Conservation (phyloP, 2,797 vertebrate species). For the Molossus alvarezi region DNA sequence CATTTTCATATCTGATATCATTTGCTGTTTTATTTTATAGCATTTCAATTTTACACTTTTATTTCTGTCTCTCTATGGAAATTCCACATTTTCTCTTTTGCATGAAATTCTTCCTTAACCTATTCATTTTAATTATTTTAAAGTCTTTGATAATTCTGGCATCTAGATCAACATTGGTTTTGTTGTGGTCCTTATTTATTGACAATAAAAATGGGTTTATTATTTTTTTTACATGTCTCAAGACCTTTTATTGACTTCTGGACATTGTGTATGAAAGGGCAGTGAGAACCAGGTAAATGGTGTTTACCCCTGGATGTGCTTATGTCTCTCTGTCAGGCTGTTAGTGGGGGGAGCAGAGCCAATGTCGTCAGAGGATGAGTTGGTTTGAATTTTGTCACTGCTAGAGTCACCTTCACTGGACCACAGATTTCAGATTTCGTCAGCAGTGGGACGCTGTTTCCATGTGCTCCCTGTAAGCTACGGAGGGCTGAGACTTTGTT, state of each 20-base stretch:
- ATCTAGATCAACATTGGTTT: neutral
- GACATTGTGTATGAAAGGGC: neutral
- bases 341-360: neutral
- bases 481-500: neutral
- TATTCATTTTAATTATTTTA: conserved; percentile 16
- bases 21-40: neutral
- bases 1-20: neutral
- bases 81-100: conserved; percentile 13
- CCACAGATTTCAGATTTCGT: neutral
- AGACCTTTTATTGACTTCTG: conserved; percentile 17
- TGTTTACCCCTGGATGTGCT: neutral
- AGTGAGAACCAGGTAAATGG: neutral
- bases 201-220: neutral
- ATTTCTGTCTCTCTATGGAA: neutral
- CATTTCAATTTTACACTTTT: neutral
- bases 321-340: neutral
- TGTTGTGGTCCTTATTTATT: conserved; percentile 17
- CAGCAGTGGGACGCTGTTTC: neutral
- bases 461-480: neutral
- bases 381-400: neutral
- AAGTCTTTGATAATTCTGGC: neutral
- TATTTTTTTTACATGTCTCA: neutral
- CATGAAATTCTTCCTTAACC: neutral
- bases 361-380: neutral
- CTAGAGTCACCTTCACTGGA: neutral